A percentile compares a stretch with the other conserved stretches of the same genome.
Evolutionary conservation across 2,797 vertebrate species (phyloP).

Genomic region (Avahi laniger): DNA sequence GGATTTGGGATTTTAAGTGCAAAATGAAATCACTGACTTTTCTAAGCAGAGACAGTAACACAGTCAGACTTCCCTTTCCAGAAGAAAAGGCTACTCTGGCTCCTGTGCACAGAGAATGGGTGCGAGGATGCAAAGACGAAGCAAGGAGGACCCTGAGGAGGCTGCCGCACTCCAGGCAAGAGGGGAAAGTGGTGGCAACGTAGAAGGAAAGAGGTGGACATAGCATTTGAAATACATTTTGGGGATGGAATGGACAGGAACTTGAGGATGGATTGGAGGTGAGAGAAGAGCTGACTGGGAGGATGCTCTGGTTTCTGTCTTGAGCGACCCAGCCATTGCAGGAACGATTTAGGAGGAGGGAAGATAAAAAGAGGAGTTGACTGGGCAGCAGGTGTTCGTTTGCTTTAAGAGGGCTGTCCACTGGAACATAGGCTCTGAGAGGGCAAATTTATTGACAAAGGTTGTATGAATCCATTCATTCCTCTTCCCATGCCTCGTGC

Average conservation of each 20-base stretch:
- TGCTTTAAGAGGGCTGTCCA: background rate
- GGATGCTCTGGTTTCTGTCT: background rate
- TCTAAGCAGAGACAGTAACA: background rate
- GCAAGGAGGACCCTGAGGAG: background rate
- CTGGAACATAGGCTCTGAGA: background rate
- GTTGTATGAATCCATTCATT: background rate
- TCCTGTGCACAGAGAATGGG: background rate
- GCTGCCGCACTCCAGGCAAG: background rate
- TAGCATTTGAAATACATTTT: background rate
- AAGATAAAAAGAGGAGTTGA: background rate
- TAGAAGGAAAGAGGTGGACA: background rate
- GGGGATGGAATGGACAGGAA: background rate
- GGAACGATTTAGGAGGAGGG: background rate
- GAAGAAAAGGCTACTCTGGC: background rate
- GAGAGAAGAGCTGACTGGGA: background rate
- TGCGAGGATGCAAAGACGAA: background rate
- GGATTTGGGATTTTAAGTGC: background rate
- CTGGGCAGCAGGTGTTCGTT: background rate
- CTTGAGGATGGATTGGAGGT: background rate
- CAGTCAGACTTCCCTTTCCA: background rate
- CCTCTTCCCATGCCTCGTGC: background rate
- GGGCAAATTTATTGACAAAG: background rate
- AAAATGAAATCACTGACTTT: background rate
- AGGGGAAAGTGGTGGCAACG: background rate
- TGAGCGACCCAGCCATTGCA: background rate